Evolutionary conservation across 1,140 invertebrate genomes (phyloP).

Genomic region (Sycophaga agraensis): DNA sequence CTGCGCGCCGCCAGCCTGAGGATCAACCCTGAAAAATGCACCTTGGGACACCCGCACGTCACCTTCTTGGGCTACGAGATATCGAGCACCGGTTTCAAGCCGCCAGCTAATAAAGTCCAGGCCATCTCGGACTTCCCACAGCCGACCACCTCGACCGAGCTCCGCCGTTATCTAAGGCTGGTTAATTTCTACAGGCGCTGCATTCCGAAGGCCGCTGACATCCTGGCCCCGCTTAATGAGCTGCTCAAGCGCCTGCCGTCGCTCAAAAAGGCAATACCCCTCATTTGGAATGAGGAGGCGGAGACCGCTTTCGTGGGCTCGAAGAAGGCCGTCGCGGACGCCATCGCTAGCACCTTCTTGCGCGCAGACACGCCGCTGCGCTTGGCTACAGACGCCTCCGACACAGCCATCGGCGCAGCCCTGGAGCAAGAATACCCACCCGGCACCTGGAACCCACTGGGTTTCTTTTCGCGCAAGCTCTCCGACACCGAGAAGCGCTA

Average conservation of each 20-base stretch:
- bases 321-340: neutral
- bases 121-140: neutral
- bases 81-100: no score
- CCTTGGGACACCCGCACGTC: no score
- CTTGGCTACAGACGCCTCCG: neutral
- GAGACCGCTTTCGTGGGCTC: constrained; percentile 28
- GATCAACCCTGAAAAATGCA: no score
- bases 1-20: no score
- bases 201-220: neutral
- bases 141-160: neutral
- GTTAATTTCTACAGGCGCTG: neutral
- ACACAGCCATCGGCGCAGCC: constrained; percentile 7
- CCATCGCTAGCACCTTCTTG: neutral
- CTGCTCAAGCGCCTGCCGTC: constrained; percentile 7
- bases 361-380: neutral
- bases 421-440: constrained; percentile 21
- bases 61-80: no score
- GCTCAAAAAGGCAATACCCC: constrained; percentile 29
- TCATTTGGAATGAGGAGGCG: constrained; percentile 23
- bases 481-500: constrained; percentile 33
- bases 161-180: neutral
- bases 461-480: constrained; percentile 22
- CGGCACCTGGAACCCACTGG: constrained; percentile 22
- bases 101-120: neutral
- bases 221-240: neutral